phyloP scores from a whole-genome alignment of 2,113 vertebrate genomes.

The Trachemys scripta region DNA sequence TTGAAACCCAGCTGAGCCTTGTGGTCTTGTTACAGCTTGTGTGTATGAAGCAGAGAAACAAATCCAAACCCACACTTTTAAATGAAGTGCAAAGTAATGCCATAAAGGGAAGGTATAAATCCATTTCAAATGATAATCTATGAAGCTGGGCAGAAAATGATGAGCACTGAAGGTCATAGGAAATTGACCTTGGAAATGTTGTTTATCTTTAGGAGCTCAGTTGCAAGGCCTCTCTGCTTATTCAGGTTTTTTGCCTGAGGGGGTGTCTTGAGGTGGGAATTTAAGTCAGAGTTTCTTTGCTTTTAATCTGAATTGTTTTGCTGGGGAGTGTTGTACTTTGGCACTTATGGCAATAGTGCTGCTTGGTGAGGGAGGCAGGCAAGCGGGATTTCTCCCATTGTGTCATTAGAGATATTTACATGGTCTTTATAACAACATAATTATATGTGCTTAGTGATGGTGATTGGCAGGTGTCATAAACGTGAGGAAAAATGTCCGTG shows the following conservation, averaged over 20 bases:
- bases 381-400: constrained; percentile 3
- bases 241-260: not conserved
- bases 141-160: constrained; percentile 76
- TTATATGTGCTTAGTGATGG: not conserved
- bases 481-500: fast-evolving
- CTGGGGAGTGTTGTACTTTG: not conserved
- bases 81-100: constrained; percentile 74
- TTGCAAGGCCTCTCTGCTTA: not conserved
- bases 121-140: constrained; percentile 78
- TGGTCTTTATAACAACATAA: not conserved
- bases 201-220: constrained; percentile 55
- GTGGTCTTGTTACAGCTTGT: not conserved
- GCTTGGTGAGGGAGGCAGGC: not conserved
- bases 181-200: constrained; percentile 79
- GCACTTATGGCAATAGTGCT: not conserved
- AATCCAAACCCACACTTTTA: not conserved
- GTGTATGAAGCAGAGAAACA: not conserved
- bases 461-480: not conserved
- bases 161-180: constrained; percentile 75
- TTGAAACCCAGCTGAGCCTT: constrained; percentile 74
- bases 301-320: constrained; percentile 40
- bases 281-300: constrained; percentile 33
- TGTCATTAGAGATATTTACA: not conserved
- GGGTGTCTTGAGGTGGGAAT: not conserved
- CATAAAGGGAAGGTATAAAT: constrained; percentile 72